Conservation (phyloP, 2,113 vertebrate genomes). For the Coreoperca whiteheadi region DNA sequence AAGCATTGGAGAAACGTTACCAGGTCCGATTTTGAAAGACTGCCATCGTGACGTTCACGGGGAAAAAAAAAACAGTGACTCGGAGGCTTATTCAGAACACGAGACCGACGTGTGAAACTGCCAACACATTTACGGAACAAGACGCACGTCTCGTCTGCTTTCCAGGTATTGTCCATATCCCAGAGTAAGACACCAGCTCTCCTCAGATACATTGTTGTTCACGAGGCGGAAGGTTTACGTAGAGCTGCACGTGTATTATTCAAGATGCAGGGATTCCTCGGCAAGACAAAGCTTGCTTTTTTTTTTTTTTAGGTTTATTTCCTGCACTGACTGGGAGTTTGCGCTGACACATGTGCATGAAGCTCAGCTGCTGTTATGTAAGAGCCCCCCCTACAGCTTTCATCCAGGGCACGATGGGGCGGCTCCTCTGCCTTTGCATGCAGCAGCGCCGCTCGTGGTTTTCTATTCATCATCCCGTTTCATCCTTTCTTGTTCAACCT, state of each 20-base stretch:
- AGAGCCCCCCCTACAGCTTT: conserved; percentile 30
- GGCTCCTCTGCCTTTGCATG: conserved; percentile 22
- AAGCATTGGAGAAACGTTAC: neutral
- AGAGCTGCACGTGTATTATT: conserved; percentile 37
- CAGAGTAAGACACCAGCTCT: neutral
- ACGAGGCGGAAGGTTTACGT: neutral
- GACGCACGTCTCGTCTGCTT: too few relatives aligned
- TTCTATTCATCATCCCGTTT: conserved; percentile 65
- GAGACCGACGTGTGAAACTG: too few relatives aligned
- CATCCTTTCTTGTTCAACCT: conserved; percentile 52
- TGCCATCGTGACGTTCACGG: neutral
- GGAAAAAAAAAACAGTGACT: too few relatives aligned
- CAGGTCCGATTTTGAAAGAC: neutral
- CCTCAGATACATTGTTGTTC: neutral
- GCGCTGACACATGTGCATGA: conserved; percentile 31
- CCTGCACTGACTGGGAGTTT: neutral
- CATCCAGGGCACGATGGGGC: conserved; percentile 49
- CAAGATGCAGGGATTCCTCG: conserved; percentile 33
- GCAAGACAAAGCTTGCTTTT: neutral
- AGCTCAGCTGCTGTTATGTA: conserved; percentile 67
- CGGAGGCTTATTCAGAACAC: neutral
- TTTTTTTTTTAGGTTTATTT: neutral
- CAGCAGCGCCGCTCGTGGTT: conserved; percentile 39
- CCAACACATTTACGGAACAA: too few relatives aligned
- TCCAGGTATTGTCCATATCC: neutral